Evolutionary conservation across 2,888 invertebrate species (phyloP), one percentile per base, ranked within the genome.

Genomic region (Macroteleia sp.): DNA sequence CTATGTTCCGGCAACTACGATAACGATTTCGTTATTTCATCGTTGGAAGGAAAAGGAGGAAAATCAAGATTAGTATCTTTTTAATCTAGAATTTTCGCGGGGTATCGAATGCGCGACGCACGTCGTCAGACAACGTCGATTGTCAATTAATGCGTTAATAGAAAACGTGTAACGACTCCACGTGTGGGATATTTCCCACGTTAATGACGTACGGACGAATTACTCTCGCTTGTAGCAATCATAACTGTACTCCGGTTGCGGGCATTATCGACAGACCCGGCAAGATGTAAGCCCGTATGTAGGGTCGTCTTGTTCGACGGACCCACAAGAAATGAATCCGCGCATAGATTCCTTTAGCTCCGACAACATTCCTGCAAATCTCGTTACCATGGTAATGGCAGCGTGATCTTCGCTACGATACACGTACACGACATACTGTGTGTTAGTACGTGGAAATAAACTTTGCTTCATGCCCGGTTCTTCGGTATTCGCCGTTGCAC

Each of bases 201-300:
- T 83, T 87, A 85, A 77, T 66, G 82, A 76, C 79, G 75, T 56
- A 71, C 73, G 70, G 59, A 75, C 73, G 78, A 70, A 57, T 52
- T 73, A 74, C 75, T 54, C 57, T 69, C n/a, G n/a, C 80, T 83
- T 74, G 80, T 77, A 81, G 83, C 81, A 85, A 86, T 87, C 87
- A 85, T 87, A 87, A 87, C 86, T 85, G 86, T 87, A 87, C 83
- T 79, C 79, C 70, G 54, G 48, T 41, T 74, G 81, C 54, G n/a
- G n/a, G n/a, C n/a, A n/a, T n/a, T n/a, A 41, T 48, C 69, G 67
- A n/a, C 77, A 74, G 44, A 75, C 80, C 81, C 81, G 81, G 82
- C 79, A 34, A 62, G 73, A 67, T 66, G 71, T 54, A 59, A 56
- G 64, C 77, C 16, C 46, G 14, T 62, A 61, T 32, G 61, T 19